These are phyloP conservation scores for Brachionus paranguensis DNA, from an alignment of 1,140 invertebrate species.

Conservation along the genomic window DNA sequence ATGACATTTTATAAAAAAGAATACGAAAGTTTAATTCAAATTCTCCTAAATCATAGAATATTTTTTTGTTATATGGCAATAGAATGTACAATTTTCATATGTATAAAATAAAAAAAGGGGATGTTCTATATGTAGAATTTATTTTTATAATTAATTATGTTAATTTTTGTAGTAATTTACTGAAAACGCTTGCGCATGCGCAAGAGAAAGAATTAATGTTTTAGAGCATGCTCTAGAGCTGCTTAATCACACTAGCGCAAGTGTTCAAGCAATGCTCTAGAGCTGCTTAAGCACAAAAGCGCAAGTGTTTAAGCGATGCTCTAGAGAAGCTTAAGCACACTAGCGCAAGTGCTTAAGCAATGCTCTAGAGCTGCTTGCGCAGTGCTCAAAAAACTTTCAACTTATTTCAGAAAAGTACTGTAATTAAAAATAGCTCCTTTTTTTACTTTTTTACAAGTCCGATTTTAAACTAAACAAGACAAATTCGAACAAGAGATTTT, in stretches of 20 bases:
- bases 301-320: no score
- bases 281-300: no score
- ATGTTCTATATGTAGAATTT: background rate
- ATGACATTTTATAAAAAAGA: background rate
- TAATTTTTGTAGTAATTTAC: background rate
- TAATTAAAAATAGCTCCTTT: no score
- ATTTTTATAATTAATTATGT: background rate
- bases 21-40: background rate
- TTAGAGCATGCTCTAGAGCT: background rate
- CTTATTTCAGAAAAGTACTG: background rate
- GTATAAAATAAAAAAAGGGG: background rate
- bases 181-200: background rate
- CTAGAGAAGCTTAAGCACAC: background rate
- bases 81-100: background rate
- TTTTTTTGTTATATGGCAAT: background rate
- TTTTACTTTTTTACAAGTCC: no score
- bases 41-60: background rate
- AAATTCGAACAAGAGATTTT: no score
- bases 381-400: background rate
- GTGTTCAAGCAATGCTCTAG: no score
- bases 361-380: background rate
- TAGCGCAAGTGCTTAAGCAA: background rate
- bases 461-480: no score
- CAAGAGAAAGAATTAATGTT: background rate
- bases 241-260: background rate